Evolutionary conservation across 1,140 invertebrate genomes (phyloP).

Genomic region (Pissodes strobi): DNA sequence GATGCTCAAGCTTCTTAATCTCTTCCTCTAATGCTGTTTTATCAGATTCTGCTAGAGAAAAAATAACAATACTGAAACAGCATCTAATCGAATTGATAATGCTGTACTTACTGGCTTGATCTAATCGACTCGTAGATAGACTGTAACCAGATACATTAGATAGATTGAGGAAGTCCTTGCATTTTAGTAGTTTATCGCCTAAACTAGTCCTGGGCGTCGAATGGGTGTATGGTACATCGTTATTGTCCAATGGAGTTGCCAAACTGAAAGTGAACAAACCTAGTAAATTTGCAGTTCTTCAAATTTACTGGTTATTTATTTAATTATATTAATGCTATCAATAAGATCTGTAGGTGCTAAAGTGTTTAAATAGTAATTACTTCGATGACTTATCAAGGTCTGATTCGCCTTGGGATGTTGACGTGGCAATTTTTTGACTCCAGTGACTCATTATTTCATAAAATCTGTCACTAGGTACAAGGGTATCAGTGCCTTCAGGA

Average conservation of each 20-base stretch:
- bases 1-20: slow-evolving; percentile 35
- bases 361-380: slow-evolving; percentile 20
- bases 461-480: slow-evolving; percentile 29
- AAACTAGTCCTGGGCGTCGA: slow-evolving; percentile 38
- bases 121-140: slow-evolving; percentile 33
- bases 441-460: slow-evolving; percentile 35
- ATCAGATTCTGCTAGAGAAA: slow-evolving; percentile 16
- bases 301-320: too few species aligned
- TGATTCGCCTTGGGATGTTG: slow-evolving; percentile 19
- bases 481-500: slow-evolving; percentile 28
- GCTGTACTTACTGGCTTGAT: slow-evolving; percentile 7
- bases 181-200: slow-evolving; percentile 35
- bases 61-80: neutral
- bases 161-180: slow-evolving; percentile 36
- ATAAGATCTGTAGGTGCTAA: too few species aligned
- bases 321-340: too few species aligned
- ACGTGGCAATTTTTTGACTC: slow-evolving; percentile 31
- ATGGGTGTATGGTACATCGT: slow-evolving; percentile 30
- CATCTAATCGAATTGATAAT: too few species aligned
- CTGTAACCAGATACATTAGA: slow-evolving; percentile 39
- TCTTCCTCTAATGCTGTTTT: slow-evolving; percentile 36
- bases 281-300: too few species aligned
- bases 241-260: slow-evolving; percentile 19
- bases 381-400: slow-evolving; percentile 15
- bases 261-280: too few species aligned